Evolutionary conservation across 1,140 invertebrate genomes (phyloP).

Genomic region (Papilio glaucus): DNA sequence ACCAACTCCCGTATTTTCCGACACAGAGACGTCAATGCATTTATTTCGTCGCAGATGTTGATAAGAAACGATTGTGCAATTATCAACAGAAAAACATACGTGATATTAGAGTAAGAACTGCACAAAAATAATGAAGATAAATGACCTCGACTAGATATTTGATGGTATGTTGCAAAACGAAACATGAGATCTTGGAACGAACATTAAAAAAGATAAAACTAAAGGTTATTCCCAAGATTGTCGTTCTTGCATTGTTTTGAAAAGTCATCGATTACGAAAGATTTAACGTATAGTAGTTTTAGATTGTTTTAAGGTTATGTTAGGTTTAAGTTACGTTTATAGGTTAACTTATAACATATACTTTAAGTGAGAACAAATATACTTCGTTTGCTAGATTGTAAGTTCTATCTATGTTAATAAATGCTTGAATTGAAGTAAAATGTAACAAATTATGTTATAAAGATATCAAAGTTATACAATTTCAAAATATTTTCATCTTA

Average conservation of each 20-base stretch:
- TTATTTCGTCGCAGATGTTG: no score
- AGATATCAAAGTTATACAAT: no score
- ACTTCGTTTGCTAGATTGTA: no score
- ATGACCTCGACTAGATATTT: constrained; percentile 1
- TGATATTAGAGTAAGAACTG: not conserved
- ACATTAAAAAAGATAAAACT: constrained; percentile 4
- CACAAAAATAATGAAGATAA: constrained; percentile 1
- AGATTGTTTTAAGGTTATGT: not conserved
- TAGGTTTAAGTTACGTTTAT: not conserved
- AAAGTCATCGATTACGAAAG: constrained; percentile 9
- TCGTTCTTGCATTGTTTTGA: constrained; percentile 10
- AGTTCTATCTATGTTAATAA: not conserved
- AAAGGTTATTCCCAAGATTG: constrained; percentile 11
- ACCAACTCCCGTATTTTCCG: no score
- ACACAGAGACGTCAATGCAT: no score
- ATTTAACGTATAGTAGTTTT: not conserved
- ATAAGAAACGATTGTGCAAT: no score
- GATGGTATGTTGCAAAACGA: not conserved
- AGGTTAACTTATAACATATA: not conserved
- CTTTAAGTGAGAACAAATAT: no score
- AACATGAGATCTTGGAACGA: constrained; percentile 2
- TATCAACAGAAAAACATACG: not conserved
- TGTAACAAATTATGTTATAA: no score
- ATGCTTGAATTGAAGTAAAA: no score
- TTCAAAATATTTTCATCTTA: not conserved